phyloP scores from a whole-genome alignment of 2,888 invertebrate species.

The Operophtera brumata region DNA sequence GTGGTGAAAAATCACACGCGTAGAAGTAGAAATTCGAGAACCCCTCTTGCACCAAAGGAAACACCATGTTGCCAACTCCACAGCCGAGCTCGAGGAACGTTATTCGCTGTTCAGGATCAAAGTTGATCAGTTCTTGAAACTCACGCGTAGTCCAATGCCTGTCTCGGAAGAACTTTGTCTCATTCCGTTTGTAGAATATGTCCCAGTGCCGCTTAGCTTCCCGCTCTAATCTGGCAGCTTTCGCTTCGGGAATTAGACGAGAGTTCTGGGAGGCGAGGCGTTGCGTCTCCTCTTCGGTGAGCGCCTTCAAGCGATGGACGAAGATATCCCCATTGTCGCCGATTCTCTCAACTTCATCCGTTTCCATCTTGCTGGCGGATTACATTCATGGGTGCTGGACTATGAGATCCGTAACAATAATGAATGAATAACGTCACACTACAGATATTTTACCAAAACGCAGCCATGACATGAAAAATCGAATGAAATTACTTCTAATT shows the following conservation, averaged over 20 bases:
- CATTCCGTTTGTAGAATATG: conserved; percentile 97
- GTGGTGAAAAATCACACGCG: conserved; percentile 96
- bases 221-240: conserved; percentile 87
- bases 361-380: conserved; percentile 52
- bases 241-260: conserved; percentile 81
- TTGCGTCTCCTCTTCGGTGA: conserved; percentile 82
- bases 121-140: conserved; percentile 88
- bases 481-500: not conserved
- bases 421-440: not conserved
- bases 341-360: conserved; percentile 49
- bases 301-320: conserved; percentile 69
- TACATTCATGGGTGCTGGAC: not conserved
- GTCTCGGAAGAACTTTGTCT: conserved; percentile 96
- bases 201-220: conserved; percentile 97
- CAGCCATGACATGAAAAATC: not conserved
- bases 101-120: conserved; percentile 78
- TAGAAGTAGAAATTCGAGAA: conserved; percentile 83
- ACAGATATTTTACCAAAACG: not conserved
- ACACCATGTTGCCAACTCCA: conserved; percentile 98
- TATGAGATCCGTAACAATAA: not conserved
- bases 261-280: conserved; percentile 85
- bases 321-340: conserved; percentile 52
- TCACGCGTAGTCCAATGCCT: conserved; percentile 98
- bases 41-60: conserved; percentile 92
- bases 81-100: conserved; percentile 92